phyloP scores from a whole-genome alignment of 2,113 vertebrate genomes.

The Grantiella picta region DNA sequence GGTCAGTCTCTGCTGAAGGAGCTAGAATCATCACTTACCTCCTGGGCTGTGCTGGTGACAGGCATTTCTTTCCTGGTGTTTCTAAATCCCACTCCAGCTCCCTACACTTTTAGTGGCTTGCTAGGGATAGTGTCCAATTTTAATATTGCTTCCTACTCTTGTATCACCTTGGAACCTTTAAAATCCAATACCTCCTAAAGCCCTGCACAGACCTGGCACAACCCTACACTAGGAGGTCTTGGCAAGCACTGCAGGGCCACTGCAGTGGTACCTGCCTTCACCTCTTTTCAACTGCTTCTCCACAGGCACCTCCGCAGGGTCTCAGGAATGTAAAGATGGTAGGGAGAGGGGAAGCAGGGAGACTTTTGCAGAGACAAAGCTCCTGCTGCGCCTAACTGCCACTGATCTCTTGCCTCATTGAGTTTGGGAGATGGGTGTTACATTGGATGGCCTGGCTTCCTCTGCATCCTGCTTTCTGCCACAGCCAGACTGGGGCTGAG shows the following conservation, averaged over 20 bases:
- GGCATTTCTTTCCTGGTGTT: not conserved
- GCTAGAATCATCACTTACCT: not conserved
- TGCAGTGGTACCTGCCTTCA: not conserved
- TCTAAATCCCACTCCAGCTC: not conserved
- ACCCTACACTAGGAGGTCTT: not conserved
- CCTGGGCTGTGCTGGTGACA: not conserved
- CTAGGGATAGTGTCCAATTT: not conserved
- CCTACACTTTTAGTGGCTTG: not conserved
- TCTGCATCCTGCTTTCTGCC: not conserved
- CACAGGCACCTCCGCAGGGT: not conserved
- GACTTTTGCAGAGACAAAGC: not conserved
- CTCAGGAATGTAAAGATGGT: not conserved
- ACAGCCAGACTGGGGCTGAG: not conserved
- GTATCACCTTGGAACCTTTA: not conserved
- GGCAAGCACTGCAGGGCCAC: not conserved
- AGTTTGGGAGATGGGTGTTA: not conserved
- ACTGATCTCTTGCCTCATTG: not conserved
- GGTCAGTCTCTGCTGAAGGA: not conserved
- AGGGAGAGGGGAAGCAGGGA: not conserved
- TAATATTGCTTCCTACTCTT: not conserved
- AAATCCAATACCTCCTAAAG: not conserved
- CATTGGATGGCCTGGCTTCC: not conserved
- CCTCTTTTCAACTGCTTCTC: not conserved
- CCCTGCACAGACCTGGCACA: not conserved
- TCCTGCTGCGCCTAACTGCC: not conserved